Conservation (phyloP, 2,113 vertebrate genomes). For the Hemibagrus wyckioides region DNA sequence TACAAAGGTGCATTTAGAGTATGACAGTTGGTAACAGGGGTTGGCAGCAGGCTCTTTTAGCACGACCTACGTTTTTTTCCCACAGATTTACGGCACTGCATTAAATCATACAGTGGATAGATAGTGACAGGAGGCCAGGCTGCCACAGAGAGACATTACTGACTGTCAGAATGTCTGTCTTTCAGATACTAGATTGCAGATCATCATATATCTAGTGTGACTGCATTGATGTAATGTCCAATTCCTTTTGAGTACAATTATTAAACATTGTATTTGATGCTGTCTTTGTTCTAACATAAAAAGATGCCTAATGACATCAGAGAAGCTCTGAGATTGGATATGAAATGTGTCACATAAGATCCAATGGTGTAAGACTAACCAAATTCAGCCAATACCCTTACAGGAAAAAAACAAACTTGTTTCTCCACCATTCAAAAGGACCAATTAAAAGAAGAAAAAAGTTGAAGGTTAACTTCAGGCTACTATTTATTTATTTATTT, state of each 20-base stretch:
- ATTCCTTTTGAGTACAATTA: not conserved
- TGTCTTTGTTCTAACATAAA: slow-evolving; percentile 12
- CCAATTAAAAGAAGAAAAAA: not conserved
- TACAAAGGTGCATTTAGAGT: slow-evolving; percentile 56
- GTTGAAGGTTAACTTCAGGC: not conserved
- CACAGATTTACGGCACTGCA: slow-evolving; percentile 60
- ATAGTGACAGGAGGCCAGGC: slow-evolving; percentile 49
- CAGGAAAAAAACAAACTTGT: not conserved
- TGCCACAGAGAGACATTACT: slow-evolving; percentile 30
- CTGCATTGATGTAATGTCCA: not conserved
- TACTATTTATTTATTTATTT: not conserved
- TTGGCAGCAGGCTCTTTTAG: slow-evolving; percentile 63
- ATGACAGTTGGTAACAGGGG: slow-evolving; percentile 61
- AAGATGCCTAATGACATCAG: slow-evolving; percentile 3
- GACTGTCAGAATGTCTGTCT: slow-evolving; percentile 30
- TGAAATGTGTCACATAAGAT: slow-evolving; percentile 15
- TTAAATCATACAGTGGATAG: slow-evolving; percentile 56
- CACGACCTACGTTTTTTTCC: slow-evolving; percentile 53
- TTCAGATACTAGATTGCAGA: slow-evolving; percentile 18
- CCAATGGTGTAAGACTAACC: not conserved
- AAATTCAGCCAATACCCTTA: slow-evolving; percentile 3
- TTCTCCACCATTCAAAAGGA: not conserved
- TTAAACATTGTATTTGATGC: slow-evolving; percentile 14
- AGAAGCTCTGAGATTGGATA: not conserved
- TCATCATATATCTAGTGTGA: slow-evolving; percentile 26